Base-by-base conservation (phyloP, 2,113 vertebrate species). In the Chaetops frenatus region DNA sequence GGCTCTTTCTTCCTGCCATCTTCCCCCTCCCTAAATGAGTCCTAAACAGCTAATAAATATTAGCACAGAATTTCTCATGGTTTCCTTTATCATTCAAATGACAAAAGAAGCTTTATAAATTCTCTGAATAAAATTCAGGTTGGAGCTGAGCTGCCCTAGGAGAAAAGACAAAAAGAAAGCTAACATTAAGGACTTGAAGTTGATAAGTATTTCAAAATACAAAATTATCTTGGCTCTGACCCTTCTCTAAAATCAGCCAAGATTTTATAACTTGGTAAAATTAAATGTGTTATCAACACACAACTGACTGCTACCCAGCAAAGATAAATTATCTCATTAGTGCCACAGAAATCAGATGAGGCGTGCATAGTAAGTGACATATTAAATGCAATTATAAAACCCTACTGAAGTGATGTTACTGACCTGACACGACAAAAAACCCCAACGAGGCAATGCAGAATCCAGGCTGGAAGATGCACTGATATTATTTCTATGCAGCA, bases 371-470 rank as follows among this genome's bases (percentile, higher is more conserved):
- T 82, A 96, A 97, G 91, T 83, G 94, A 94, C 93, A 96, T 88
- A 95, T 69, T 96, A 96, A 95, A 96, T 90, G 90, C 90, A 96
- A 96, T 93, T 94, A 97, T 93, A 97, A 95, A 96, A 88, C 81
- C 81, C 81, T 70, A 57, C 90, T 86, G 79, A 96, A 97, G 84
- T 95, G 94, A 95, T 96, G 88, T 90, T 90, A 95, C 79, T 83
- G 92, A 94, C 92, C 90, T 95, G 93, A 96, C 88, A 90, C 67
- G 90, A 94, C 90, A 92, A 95, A 89, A 42, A 28, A 1, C 14
- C 54, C 61, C 79, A 82, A 20, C 0, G 3, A 92, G 64, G 82
- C 88, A 91, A 51, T n/a, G 56, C 44, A 86, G 58, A 94, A 61
- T 45, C 31, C 51, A 61, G 74, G 51, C 85, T 88, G 71, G 90